A percentile compares a stretch with the other conserved stretches of the same genome.
These are phyloP conservation scores for Zaprionus capensis DNA, from an alignment of 1,140 invertebrate species.

Conservation along the genomic window DNA sequence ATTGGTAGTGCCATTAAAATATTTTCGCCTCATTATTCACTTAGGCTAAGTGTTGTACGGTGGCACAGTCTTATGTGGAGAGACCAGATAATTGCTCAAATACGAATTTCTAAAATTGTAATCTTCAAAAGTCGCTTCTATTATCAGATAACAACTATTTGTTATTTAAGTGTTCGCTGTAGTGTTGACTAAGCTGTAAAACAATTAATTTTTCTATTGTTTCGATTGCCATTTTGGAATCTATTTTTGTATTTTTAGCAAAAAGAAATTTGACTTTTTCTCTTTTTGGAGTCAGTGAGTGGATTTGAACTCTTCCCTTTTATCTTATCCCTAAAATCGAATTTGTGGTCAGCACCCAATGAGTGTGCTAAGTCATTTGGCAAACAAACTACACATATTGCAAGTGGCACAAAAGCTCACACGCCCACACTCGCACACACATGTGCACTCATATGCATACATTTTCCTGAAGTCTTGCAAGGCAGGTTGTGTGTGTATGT, in stretches of 20 bases:
- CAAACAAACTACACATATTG: constrained; percentile 61
- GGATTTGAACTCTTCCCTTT: constrained; percentile 28
- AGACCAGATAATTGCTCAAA: background rate
- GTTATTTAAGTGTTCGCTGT: too few species aligned
- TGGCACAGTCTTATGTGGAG: background rate
- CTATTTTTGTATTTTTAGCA: background rate
- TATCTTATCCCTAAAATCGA: constrained; percentile 69
- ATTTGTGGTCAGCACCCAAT: constrained; percentile 74
- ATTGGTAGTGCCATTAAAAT: constrained; percentile 74
- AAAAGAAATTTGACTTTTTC: constrained; percentile 22
- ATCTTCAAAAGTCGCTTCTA: background rate
- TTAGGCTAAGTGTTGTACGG: constrained; percentile 45
- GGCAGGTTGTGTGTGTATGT: constrained; percentile 13
- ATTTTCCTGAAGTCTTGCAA: constrained; percentile 46
- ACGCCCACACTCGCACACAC: constrained; percentile 10
- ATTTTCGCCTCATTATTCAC: constrained; percentile 80
- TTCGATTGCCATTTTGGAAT: background rate
- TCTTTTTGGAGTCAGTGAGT: constrained; percentile 47
- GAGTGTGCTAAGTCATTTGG: constrained; percentile 76
- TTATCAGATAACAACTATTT: background rate
- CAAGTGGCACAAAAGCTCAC: constrained; percentile 25
- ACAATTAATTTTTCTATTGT: background rate
- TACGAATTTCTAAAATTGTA: background rate
- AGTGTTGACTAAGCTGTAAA: too few species aligned
- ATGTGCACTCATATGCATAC: constrained; percentile 12